Evolutionary conservation across 2,113 vertebrate genomes (phyloP), one percentile per base, ranked within the genome.

Genomic region (Microtus ochrogaster): DNA sequence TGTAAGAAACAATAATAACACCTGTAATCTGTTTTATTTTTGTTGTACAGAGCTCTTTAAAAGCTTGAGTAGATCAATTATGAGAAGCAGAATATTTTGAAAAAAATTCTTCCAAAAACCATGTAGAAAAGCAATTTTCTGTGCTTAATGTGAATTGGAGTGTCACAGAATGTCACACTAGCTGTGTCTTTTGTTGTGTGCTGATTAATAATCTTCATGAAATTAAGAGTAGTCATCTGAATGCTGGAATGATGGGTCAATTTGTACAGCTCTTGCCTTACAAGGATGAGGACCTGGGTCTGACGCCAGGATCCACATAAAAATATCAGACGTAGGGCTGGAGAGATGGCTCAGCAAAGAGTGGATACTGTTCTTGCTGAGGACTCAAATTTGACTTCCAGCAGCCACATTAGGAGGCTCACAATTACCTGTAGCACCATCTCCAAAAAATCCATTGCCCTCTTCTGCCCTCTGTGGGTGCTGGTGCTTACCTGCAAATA

Each of bases 81-180:
- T 5, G 9, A 97, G 91, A 84, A 55, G 65, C 12, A 63, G 82
- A 89, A 91, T 21, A 73, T 95, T 96, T 73, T 41, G 49, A 58
- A 49, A 90, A 26, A 55, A 24, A 9, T 47, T 2, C 33, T 0
- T 49, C 30, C 44, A 94, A 49, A 74, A 49, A 9, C 2, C 58
- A 77, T 24, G 73, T 92, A 66, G 4, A 36, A 52, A 93, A 73
- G 13, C 12, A 39, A 28, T 24, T 68, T 68, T 70, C 16, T 79
- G 8, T 1, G 39, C 28, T n/a, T 84, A 61, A 19, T n/a, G 30
- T 81, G 22, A 92, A 72, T 77, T 61, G 8, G 13, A 58, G 26
- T 89, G 14, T 78, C n/a, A 93, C 28, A 81, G 52, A 88, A 92
- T 73, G 9, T 28, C 94, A n/a, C 5, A 28, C 3, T 68, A 86